phyloP scores from a whole-genome alignment of 1,140 invertebrate genomes.

The Sitobion miscanthi region DNA sequence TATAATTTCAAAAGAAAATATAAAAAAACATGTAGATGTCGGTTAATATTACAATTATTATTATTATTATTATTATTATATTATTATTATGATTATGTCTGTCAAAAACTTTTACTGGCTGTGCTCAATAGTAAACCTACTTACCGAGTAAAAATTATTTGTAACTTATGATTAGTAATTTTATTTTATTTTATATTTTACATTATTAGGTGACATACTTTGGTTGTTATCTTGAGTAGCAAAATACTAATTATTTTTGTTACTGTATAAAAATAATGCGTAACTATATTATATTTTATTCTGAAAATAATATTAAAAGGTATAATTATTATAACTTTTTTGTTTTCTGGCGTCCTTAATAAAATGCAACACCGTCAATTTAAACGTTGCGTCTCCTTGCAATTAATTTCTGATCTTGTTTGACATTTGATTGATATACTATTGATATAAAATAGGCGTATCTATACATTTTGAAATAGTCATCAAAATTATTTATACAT shows the following conservation, averaged over 20 bases:
- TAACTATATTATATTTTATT: neutral
- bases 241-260: conserved; percentile 35
- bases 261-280: neutral
- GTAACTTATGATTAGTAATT: conserved; percentile 11
- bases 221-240: conserved; percentile 3
- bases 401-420: neutral
- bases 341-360: neutral
- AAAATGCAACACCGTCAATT: conserved; percentile 3
- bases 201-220: neutral
- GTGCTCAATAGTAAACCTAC: conserved; percentile 35
- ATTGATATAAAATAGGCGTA: neutral
- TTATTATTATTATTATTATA: neutral
- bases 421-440: neutral
- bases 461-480: neutral
- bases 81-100: neutral
- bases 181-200: conserved; percentile 6
- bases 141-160: conserved; percentile 21
- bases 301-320: neutral
- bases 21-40: neutral
- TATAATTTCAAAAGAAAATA: neutral
- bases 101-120: conserved; percentile 50
- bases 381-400: neutral
- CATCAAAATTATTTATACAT: neutral
- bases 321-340: neutral
- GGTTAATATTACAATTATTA: neutral